A percentile compares a stretch with the other conserved stretches of the same genome.
Evolutionary conservation across 2,113 vertebrate species (phyloP).

Genomic region (Theristicus caerulescens): DNA sequence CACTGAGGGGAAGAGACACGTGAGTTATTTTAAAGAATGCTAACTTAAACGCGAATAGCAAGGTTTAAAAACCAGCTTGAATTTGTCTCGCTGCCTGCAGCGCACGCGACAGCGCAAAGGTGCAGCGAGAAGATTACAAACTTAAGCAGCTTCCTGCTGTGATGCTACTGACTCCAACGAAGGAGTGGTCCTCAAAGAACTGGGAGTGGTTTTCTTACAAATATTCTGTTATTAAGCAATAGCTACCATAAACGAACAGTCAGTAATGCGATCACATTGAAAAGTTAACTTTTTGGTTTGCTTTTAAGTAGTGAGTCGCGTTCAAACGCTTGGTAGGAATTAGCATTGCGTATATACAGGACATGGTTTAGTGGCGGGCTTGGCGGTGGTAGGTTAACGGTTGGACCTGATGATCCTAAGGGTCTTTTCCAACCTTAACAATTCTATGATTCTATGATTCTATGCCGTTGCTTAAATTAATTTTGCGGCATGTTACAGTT

Average conservation of each 20-base stretch:
- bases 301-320: neutral
- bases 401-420: too few relatives aligned
- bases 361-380: too few relatives aligned
- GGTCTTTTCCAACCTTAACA: too few relatives aligned
- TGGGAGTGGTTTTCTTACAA: neutral
- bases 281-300: neutral
- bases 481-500: neutral
- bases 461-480: neutral
- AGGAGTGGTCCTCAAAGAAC: neutral
- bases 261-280: neutral
- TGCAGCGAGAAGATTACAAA: neutral
- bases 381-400: too few relatives aligned
- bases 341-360: neutral
- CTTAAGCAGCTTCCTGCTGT: neutral
- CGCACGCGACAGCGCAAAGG: neutral
- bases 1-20: neutral
- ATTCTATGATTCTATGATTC: too few relatives aligned
- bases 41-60: neutral
- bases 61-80: neutral
- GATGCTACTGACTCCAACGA: neutral
- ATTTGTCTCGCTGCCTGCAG: neutral
- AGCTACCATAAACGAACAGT: neutral
- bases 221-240: neutral
- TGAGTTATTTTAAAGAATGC: neutral
- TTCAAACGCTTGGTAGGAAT: neutral